These are phyloP conservation scores for Elephas maximus DNA, from an alignment of 2,113 vertebrate species.

Conservation along the genomic window DNA sequence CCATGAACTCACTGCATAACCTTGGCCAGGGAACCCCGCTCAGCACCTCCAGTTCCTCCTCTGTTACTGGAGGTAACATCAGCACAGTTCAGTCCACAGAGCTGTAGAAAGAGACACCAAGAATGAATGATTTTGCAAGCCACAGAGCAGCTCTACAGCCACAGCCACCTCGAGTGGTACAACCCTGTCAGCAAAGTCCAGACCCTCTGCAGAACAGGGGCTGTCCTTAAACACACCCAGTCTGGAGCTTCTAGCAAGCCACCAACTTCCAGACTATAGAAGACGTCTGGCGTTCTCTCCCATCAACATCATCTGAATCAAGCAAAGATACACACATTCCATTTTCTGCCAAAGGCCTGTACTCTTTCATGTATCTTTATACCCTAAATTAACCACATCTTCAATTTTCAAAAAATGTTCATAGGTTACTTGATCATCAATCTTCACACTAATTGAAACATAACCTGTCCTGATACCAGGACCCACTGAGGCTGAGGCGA, in stretches of 20 bases:
- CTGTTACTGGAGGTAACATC: no score
- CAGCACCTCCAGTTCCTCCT: not conserved
- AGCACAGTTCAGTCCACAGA: rapidly evolving
- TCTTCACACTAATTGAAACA: not conserved
- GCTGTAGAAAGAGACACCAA: rapidly evolving
- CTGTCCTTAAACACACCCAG: not conserved
- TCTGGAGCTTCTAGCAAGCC: not conserved
- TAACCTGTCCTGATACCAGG: not conserved
- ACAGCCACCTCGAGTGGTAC: rapidly evolving
- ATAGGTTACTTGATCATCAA: not conserved
- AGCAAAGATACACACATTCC: not conserved
- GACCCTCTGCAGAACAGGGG: not conserved
- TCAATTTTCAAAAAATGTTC: not conserved
- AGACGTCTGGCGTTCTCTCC: not conserved
- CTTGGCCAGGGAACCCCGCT: not conserved
- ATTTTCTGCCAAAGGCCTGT: not conserved
- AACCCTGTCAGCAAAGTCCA: rapidly evolving
- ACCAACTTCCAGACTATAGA: not conserved
- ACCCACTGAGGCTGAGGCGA: not conserved
- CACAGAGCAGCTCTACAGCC: not conserved
- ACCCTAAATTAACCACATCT: not conserved
- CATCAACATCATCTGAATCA: not conserved
- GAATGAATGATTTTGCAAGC: not conserved
- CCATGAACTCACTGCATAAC: not conserved
- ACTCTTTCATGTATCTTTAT: not conserved